Evolutionary conservation across 2,888 invertebrate species (phyloP), one percentile per base, ranked within the genome.

Genomic region (Globia sparganii): DNA sequence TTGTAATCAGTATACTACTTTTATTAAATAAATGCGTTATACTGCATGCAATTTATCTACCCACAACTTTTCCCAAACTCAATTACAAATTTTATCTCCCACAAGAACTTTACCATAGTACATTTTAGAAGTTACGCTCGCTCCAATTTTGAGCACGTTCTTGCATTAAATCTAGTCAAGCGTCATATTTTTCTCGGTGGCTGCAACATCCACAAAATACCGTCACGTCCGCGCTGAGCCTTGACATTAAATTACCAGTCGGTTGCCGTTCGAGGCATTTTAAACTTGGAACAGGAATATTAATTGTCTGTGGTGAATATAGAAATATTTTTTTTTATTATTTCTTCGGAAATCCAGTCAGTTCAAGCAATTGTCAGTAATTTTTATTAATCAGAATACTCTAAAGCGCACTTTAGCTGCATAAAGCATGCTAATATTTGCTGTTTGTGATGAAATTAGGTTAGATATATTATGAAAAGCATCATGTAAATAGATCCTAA

Each of bases 161-260:
- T 65, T n/a, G 67, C 62, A 76, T 75, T 79, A 74, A 74, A 84
- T 86, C 80, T 69, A 78, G 87, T 68, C 67, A 84, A 69, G 34
- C n/a, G 71, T 59, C 79, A 28, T 72, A 83, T 83, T 86, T 83
- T 49, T 74, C 72, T 43, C 37, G 25, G 53, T 77, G 56, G 43
- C 81, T 77, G 73, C 74, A 75, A 43, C 46, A 62, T 66, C 65
- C 64, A 81, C 82, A 34, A 75, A 87, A 87, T 87, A 65, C 84
- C 84, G 40, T 84, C 89, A 85, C 89, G 85, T 84, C 56, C 58
- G 28, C 77, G 72, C n/a, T 37, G 53, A 75, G 81, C 89, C 87
- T 86, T 89, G 89, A 87, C 88, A 89, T 89, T 89, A 88, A 58
- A 75, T 75, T 78, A 66, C 75, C 21, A 75, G 77, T 72, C 67